Base-by-base conservation (phyloP, 2,888 invertebrate species). In the Epicampocera succincta region DNA sequence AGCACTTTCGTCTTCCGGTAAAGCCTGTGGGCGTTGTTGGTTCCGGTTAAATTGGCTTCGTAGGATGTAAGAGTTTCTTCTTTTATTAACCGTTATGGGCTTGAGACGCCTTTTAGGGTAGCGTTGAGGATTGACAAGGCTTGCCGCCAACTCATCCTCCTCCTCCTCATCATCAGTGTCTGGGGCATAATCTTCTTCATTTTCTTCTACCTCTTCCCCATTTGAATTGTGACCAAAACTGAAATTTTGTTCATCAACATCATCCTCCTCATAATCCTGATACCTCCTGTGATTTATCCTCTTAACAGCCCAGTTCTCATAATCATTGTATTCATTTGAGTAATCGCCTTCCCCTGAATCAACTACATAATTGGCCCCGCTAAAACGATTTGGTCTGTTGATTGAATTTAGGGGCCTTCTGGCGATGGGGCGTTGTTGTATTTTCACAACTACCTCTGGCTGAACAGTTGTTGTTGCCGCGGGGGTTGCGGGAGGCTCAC, bases 361-460 rank as follows among this genome's bases (percentile, higher is more conserved):
- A 19, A 87, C 86, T 1, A 85, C 83, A 29, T 87, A 72, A n/a
- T 72, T 85, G 12, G 8, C 33, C 9, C 60, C 58, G 19, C 82
- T 80, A 19, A 66, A 75, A 0, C 76, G 85, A 60, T 87, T 86
- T 0, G 79, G 87, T 44, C 86, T 85, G 69, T 86, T 87, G 0
- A 85, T 85, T 1, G 83, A n/a, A 42, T 82, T 85, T 8, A 84
- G 48, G 1, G 87, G 87, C 2, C 85, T 85, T 2, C 86, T 80
- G 2, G 86, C 84, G 1, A 86, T 84, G 8, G 84, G 65, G 54
- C 81, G 76, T 11, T 87, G 88, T 80, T 89, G 87, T 0, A 90
- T 81, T 2, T 86, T 85, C 8, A 89, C 88, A n/a, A 89, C 85
- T 6, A 90, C 85, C 33, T 89, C 88, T 0, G 90, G 89, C 0